Evolutionary conservation across 2,888 invertebrate genomes (phyloP).

Genomic region (Drosophila anceps): DNA sequence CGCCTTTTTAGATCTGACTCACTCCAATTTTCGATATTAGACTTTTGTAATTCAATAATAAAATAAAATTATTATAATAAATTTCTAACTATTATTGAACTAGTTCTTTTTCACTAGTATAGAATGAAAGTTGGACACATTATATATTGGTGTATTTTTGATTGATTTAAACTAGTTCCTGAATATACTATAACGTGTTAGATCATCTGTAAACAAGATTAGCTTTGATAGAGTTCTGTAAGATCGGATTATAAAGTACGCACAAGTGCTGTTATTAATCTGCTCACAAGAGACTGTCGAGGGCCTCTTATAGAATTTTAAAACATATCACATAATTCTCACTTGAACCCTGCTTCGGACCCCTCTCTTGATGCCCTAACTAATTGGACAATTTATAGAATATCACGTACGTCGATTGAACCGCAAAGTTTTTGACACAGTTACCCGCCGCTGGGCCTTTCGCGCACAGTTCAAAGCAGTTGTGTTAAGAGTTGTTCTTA

Average conservation of each 20-base stretch:
- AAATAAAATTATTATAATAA: too few species aligned
- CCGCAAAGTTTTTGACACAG: constrained; percentile 74
- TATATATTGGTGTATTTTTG: neutral
- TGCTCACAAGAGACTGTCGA: neutral
- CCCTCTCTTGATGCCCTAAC: constrained; percentile 9
- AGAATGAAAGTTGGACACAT: neutral
- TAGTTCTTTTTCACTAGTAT: neutral
- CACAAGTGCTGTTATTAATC: neutral
- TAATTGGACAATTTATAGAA: constrained; percentile 51
- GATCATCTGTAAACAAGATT: neutral
- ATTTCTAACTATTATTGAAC: neutral
- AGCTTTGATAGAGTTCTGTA: neutral
- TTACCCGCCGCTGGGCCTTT: constrained; percentile 62
- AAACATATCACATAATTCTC: constrained; percentile 25
- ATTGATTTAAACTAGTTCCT: neutral
- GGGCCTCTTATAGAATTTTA: neutral
- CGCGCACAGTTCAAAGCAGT: constrained; percentile 28
- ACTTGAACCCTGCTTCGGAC: constrained; percentile 1
- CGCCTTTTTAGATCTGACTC: too few species aligned
- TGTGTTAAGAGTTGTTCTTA: constrained; percentile 57
- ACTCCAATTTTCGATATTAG: too few species aligned
- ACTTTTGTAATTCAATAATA: too few species aligned
- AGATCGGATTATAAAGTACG: neutral
- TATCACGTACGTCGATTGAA: constrained; percentile 54
- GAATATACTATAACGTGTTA: neutral